phyloP scores from a whole-genome alignment of 2,888 invertebrate genomes.

The Parthenolecanium corni region DNA sequence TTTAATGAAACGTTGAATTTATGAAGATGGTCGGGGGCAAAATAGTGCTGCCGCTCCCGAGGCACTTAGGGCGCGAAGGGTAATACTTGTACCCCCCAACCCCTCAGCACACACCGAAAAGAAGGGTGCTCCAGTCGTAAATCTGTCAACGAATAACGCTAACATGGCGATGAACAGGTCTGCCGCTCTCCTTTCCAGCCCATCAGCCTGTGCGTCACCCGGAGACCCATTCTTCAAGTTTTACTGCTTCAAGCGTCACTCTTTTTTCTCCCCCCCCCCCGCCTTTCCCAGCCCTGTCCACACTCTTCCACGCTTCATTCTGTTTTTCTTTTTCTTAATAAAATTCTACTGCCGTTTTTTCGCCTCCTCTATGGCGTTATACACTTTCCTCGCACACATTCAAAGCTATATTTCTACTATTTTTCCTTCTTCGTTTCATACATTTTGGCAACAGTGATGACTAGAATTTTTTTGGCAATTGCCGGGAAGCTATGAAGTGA shows the following conservation, averaged over 20 bases:
- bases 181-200: constrained; percentile 24
- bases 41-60: constrained; percentile 27
- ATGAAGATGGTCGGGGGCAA: constrained; percentile 29
- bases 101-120: constrained; percentile 9
- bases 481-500: too few species aligned
- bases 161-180: constrained; percentile 28
- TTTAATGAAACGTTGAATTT: constrained; percentile 30
- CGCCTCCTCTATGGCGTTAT: not conserved
- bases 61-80: constrained; percentile 22
- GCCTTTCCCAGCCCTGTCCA: not conserved
- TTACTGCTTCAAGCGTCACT: constrained; percentile 28
- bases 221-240: constrained; percentile 30
- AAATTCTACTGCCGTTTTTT: constrained; percentile 11
- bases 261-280: not conserved
- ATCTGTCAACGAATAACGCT: constrained; percentile 29
- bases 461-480: constrained; percentile 19
- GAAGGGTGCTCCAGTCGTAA: constrained; percentile 29
- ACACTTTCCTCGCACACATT: too few species aligned
- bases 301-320: constrained; percentile 23
- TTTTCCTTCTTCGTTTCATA: not conserved
- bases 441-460: constrained; percentile 18
- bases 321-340: constrained; percentile 27
- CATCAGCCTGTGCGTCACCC: constrained; percentile 30
- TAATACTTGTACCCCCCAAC: constrained; percentile 19
- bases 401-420: too few species aligned